Evolutionary conservation across 2,888 invertebrate species (phyloP), one percentile per base, ranked within the genome.

Genomic region (Pheosia gnoma): DNA sequence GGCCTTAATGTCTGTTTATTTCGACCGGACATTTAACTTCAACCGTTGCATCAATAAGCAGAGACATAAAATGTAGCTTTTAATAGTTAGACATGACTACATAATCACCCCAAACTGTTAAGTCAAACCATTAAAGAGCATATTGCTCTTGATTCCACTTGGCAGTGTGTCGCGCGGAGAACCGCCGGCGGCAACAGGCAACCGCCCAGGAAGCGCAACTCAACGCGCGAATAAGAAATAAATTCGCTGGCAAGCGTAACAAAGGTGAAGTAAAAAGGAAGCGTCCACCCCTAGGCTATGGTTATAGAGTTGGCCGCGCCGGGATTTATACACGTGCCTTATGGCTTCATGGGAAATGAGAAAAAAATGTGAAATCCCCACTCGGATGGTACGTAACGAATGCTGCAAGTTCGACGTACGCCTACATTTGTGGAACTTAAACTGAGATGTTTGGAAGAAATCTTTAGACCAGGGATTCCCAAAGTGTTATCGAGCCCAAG

Each of bases 151-250:
- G 41, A 11, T 66, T 63, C 49, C 38, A 41, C 0, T 0, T 0
- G 9, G 0, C 72, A 39, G 74, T 75, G 41, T 74, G 76, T 76
- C 78, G 68, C 68, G 69, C 67, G 56, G 10, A 55, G 67, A 57
- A 66, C 69, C 72, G 91, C 92, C 90, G 74, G 79, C 69, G 90
- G 93, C 87, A 77, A 81, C 83, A 83, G 80, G 86, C 86, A 89
- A 86, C 92, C 91, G 91, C 92, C 91, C 93, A 93, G 93, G 92
- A 93, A 93, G 93, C 89, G 84, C 85, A 83, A 87, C 87, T 93
- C 92, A 92, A 85, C 92, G 86, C 87, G 89, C 88, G 88, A 92
- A 91, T 90, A 90, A 90, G 90, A 92, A 91, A 93, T 91, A 91
- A 92, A 91, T 90, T 89, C 87, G 80, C 81, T 86, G 89, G 89